Conservation (phyloP, 2,113 vertebrate genomes). For the Taurulus bubalis region DNA sequence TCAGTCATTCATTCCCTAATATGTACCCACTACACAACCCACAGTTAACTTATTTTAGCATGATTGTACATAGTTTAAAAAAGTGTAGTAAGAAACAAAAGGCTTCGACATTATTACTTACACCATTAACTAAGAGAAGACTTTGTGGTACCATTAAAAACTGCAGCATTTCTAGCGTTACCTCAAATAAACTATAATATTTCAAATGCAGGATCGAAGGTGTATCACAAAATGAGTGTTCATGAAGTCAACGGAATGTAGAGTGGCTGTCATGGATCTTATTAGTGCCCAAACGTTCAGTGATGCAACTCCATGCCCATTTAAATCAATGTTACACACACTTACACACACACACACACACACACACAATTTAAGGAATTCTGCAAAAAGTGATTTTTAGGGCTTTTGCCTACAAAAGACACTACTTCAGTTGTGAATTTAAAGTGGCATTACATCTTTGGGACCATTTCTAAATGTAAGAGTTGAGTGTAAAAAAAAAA, state of each 20-base stretch:
- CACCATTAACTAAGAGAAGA: slow-evolving; percentile 66
- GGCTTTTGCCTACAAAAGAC: slow-evolving; percentile 30
- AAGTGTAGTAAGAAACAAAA: slow-evolving; percentile 62
- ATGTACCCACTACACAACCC: slow-evolving; percentile 72
- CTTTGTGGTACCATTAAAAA: slow-evolving; percentile 64
- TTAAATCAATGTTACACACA: not conserved
- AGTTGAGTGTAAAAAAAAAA: not conserved
- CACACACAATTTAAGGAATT: slow-evolving; percentile 26
- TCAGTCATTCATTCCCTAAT: slow-evolving; percentile 66
- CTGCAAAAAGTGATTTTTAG: slow-evolving; percentile 6
- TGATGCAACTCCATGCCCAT: slow-evolving; percentile 49
- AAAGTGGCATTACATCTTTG: slow-evolving; percentile 8
- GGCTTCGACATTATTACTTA: slow-evolving; percentile 59
- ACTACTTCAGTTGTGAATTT: slow-evolving; percentile 7
- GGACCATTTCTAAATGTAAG: not conserved
- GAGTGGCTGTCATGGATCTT: slow-evolving; percentile 67
- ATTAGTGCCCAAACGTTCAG: slow-evolving; percentile 53
- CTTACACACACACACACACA: not conserved
- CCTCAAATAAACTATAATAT: slow-evolving; percentile 71
- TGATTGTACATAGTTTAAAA: slow-evolving; percentile 81
- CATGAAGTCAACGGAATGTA: slow-evolving; percentile 48
- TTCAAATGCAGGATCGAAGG: slow-evolving; percentile 74
- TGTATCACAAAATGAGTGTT: slow-evolving; percentile 57
- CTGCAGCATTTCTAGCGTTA: slow-evolving; percentile 67
- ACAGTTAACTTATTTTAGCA: slow-evolving; percentile 65